Conservation (phyloP, 2,797 vertebrate genomes). For the Argyrosomus regius region DNA sequence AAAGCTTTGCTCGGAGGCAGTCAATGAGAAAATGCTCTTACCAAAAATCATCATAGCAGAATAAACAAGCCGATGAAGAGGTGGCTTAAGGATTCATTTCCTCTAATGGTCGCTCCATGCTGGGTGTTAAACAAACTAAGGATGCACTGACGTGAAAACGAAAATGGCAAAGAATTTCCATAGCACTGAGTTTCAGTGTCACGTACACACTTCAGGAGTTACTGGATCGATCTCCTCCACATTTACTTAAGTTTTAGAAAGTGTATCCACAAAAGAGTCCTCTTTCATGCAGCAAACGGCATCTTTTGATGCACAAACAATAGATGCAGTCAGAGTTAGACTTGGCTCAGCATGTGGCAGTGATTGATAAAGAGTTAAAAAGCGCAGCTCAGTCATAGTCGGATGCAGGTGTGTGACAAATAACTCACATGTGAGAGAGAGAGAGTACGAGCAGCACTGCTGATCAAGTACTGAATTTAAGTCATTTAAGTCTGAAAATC, state of each 20-base stretch:
- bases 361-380: conserved; percentile 4
- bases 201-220: neutral
- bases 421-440: conserved; percentile 14
- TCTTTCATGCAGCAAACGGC: neutral
- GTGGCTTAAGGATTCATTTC: conserved; percentile 24
- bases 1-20: conserved; percentile 22
- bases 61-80: conserved; percentile 5
- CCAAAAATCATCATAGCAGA: conserved; percentile 9
- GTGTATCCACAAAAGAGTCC: neutral
- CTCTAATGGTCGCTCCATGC: conserved; percentile 18
- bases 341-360: conserved; percentile 3
- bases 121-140: conserved; percentile 27
- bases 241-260: neutral
- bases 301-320: neutral
- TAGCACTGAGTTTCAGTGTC: conserved; percentile 3
- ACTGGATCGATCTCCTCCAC: conserved; percentile 1
- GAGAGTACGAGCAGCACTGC: neutral
- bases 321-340: neutral
- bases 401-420: conserved; percentile 15
- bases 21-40: conserved; percentile 26
- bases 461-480: conserved; percentile 10
- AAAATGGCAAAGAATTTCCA: conserved; percentile 20
- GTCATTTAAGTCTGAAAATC: conserved; percentile 17
- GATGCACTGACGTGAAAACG: conserved; percentile 13
- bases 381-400: neutral